Evolutionary conservation across 1,140 invertebrate species (phyloP).

Genomic region (Leucophenga varia): DNA sequence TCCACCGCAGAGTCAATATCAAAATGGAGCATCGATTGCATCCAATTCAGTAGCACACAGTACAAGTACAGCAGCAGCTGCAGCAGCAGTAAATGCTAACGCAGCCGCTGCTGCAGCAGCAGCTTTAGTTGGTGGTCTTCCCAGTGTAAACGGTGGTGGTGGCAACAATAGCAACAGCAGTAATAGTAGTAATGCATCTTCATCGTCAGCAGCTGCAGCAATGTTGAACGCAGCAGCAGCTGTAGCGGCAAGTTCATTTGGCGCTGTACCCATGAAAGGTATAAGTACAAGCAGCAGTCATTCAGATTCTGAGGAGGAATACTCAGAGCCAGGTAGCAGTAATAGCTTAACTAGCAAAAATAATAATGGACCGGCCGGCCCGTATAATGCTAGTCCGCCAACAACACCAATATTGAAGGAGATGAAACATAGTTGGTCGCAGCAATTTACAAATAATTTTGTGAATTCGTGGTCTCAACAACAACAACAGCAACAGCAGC

Average conservation of each 20-base stretch:
- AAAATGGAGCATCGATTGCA: conserved; percentile 30
- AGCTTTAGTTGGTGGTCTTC: conserved; percentile 9
- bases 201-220: conserved; percentile 8
- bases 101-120: conserved; percentile 9
- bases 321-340: conserved; percentile 50
- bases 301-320: conserved; percentile 76
- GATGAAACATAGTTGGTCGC: conserved; percentile 46
- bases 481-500: conserved; percentile 48
- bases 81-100: conserved; percentile 8
- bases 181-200: conserved; percentile 9
- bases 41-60: conserved; percentile 43
- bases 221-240: neutral
- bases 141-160: conserved; percentile 35
- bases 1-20: conserved; percentile 67
- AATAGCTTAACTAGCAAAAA: conserved; percentile 13
- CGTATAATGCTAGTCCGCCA: conserved; percentile 61
- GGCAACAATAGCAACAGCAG: conserved; percentile 56
- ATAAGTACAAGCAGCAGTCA: conserved; percentile 67
- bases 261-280: conserved; percentile 44
- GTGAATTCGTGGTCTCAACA: conserved; percentile 54
- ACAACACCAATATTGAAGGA: conserved; percentile 62
- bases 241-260: neutral
- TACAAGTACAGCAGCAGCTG: conserved; percentile 3
- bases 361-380: conserved; percentile 17
- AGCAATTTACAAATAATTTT: conserved; percentile 50